Evolutionary conservation across 2,113 vertebrate species (phyloP), one percentile per base, ranked within the genome.

Genomic region (Laterallus jamaicensis): DNA sequence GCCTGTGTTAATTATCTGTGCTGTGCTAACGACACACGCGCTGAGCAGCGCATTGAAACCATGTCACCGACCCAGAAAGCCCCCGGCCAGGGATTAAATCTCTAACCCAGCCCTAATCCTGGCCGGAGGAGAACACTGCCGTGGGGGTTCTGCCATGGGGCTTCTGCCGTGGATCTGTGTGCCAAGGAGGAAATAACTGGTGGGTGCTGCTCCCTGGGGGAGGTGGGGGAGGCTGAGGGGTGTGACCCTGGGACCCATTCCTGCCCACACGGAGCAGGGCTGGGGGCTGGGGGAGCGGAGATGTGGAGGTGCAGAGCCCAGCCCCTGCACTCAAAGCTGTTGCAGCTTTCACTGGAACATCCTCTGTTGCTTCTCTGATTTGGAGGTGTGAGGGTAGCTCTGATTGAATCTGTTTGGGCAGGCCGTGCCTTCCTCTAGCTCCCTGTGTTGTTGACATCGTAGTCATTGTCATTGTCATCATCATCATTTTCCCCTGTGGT

Each of bases 61-160:
- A 4, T 92, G 94, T 81, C 95, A 85, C 20, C 2, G 55, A 95
- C 94, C 95, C 93, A 96, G 94, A 92, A 97, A 94, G 31, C 42
- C 67, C 86, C 39, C 14, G 3, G 93, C 84, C 32, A 4, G 62
- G 84, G 93, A 94, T 96, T 95, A 92, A 73, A 76, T 91, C 93
- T 88, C 81, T 71, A 68, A 56, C 74, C 44, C 90, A 74, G 10
- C 50, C 29, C 79, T 95, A 96, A 94, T 95, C 94, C 88, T 60
- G 2, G 0, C 29, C 0, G 16, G 56, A 82, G 2, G 47, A 56
- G 91, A 58, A 55, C 37, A 81, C 90, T 62, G 78, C 39, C 7
- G 59, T 1, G 0, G 75, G 73, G 63, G 16, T 77, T 10, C 90
- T 62, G 78, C 39, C 7, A 55, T 1, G 0, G 75, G 73, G 63